Evolutionary conservation across 2,113 vertebrate species (phyloP).

Genomic region (Periophthalmus modestus): DNA sequence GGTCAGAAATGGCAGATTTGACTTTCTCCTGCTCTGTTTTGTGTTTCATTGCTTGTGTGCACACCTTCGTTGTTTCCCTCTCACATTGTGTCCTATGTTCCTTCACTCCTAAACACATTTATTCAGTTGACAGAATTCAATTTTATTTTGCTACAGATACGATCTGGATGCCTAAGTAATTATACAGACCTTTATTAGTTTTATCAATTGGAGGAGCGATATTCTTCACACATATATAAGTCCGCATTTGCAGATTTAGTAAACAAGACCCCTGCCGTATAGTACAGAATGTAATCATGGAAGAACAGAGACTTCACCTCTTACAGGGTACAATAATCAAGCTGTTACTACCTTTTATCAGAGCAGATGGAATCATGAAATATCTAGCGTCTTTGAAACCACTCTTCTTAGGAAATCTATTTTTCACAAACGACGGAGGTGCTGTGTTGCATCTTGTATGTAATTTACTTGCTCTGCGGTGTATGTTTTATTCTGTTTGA

Average conservation of each 20-base stretch:
- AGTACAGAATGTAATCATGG: background rate
- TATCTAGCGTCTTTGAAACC: background rate
- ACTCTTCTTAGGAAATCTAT: background rate
- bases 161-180: too few relatives aligned
- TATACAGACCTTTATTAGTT: too few relatives aligned
- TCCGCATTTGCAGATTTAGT: background rate
- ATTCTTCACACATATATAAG: background rate
- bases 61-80: too few relatives aligned
- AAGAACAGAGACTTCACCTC: background rate
- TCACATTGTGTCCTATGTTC: too few relatives aligned
- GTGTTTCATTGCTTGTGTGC: too few relatives aligned
- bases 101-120: too few relatives aligned
- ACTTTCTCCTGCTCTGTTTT: too few relatives aligned
- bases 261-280: background rate
- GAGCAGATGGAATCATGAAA: background rate
- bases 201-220: too few relatives aligned
- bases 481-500: conserved; percentile 15
- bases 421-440: background rate
- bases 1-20: too few relatives aligned
- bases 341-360: background rate
- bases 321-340: background rate
- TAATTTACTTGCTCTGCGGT: background rate
- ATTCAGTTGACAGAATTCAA: too few relatives aligned
- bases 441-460: background rate
- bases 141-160: too few relatives aligned